A percentile compares a stretch with the other conserved stretches of the same genome.
Evolutionary conservation across 2,888 invertebrate species (phyloP).

Genomic region (Cynaeus angustus): DNA sequence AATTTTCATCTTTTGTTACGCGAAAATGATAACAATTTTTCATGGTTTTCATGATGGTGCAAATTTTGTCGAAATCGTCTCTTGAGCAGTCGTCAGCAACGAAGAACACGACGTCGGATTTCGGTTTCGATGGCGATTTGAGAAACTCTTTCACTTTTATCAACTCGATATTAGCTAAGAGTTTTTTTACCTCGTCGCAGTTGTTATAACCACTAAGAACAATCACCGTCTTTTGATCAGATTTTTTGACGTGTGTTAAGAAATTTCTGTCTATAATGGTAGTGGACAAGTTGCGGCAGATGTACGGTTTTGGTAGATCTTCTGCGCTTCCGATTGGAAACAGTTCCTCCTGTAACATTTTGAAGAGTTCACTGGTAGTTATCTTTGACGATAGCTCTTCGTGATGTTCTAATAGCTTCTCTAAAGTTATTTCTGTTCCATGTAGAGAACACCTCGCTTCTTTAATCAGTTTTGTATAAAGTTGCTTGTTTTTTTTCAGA

Average conservation of each 20-base stretch:
- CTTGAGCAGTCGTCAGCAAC: background rate
- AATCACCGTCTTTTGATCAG: background rate
- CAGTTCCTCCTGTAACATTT: background rate
- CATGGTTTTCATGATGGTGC: background rate
- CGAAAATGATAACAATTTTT: slow-evolving; percentile 6
- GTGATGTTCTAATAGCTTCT: background rate
- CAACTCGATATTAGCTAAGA: too few species aligned
- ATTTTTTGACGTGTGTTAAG: background rate
- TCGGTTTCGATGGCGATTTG: background rate
- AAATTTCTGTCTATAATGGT: background rate
- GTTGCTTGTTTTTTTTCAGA: background rate
- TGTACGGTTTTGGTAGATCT: slow-evolving; percentile 4
- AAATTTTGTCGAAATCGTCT: background rate
- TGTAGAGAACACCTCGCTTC: background rate
- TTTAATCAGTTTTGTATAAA: background rate
- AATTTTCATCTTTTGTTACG: background rate
- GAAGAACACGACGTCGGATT: background rate
- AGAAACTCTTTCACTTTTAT: background rate
- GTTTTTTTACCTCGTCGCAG: background rate
- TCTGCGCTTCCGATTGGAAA: background rate
- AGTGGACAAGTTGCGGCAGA: background rate
- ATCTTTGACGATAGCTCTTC: background rate
- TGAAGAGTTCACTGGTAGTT: background rate
- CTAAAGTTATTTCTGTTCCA: slow-evolving; percentile 1
- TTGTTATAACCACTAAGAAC: background rate